Evolutionary conservation across 2,888 invertebrate genomes (phyloP).

Genomic region (Spilosoma lubricipeda): DNA sequence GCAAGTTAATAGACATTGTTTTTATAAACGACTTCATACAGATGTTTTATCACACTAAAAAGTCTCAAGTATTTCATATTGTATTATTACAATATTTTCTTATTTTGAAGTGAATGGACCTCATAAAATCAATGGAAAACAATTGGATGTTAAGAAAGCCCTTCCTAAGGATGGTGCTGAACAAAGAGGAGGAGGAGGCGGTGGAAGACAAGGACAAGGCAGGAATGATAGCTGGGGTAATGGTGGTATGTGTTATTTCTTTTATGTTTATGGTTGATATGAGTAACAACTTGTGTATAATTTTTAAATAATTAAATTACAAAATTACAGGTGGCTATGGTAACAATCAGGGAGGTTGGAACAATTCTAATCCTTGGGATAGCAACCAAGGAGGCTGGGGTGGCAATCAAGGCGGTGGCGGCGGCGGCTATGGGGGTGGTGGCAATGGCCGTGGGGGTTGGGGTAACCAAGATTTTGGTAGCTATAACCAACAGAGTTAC

Average conservation of each 20-base stretch:
- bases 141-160: slow-evolving; percentile 97
- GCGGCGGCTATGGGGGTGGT: slow-evolving; percentile 80
- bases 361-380: slow-evolving; percentile 62
- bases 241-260: slow-evolving; percentile 48
- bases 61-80: too few species aligned
- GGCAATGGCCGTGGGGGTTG: slow-evolving; percentile 84
- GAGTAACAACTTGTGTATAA: background rate
- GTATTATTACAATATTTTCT: background rate
- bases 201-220: slow-evolving; percentile 80
- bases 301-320: slow-evolving; percentile 37
- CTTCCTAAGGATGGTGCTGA: slow-evolving; percentile 92
- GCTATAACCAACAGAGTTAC: slow-evolving; percentile 93
- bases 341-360: slow-evolving; percentile 79
- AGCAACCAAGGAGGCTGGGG: slow-evolving; percentile 72
- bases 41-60: slow-evolving; percentile 3
- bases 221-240: slow-evolving; percentile 76
- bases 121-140: slow-evolving; percentile 94
- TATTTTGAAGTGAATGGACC: slow-evolving; percentile 89
- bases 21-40: slow-evolving; percentile 11
- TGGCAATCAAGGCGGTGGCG: slow-evolving; percentile 69
- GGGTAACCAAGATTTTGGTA: slow-evolving; percentile 90
- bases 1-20: slow-evolving; percentile 77
- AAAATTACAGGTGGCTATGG: slow-evolving; percentile 82
- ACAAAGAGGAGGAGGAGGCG: slow-evolving; percentile 84
- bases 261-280: background rate